phyloP scores from a whole-genome alignment of 2,888 invertebrate species.

The Xestia c-nigrum region DNA sequence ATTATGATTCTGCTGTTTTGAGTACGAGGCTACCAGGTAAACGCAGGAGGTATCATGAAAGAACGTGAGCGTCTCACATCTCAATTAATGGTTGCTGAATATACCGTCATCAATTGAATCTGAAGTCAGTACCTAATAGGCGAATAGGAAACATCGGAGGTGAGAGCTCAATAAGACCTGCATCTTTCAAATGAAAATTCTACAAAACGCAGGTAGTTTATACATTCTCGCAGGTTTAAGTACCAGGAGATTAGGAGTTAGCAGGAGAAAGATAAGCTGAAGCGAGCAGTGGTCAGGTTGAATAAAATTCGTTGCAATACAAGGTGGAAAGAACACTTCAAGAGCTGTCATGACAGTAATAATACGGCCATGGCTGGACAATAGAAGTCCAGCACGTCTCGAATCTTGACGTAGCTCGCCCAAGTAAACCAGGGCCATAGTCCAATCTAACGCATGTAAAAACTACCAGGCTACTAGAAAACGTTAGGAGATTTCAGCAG shows the following conservation, averaged over 20 bases:
- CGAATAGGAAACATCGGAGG: background rate
- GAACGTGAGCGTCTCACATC: constrained; percentile 81
- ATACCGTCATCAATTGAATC: constrained; percentile 86
- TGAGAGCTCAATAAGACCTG: background rate
- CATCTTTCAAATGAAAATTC: background rate
- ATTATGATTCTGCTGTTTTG: too few species aligned
- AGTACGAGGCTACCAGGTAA: background rate
- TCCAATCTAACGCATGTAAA: background rate
- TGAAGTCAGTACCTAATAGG: too few species aligned
- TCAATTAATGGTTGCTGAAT: constrained; percentile 94
- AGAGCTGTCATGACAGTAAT: background rate
- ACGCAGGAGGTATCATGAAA: background rate
- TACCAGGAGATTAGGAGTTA: background rate
- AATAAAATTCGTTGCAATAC: background rate
- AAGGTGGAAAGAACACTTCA: too few species aligned
- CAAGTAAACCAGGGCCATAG: background rate
- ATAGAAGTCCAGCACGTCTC: too few species aligned
- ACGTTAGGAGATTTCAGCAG: too few species aligned
- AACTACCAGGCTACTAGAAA: background rate
- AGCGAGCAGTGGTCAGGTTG: background rate
- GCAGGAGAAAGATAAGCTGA: background rate
- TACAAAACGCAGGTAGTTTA: background rate
- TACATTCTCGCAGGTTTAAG: too few species aligned
- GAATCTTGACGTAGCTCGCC: background rate
- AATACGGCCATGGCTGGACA: background rate